Base-by-base conservation (phyloP, 2,113 vertebrate species). In the Halichoeres trimaculatus region DNA sequence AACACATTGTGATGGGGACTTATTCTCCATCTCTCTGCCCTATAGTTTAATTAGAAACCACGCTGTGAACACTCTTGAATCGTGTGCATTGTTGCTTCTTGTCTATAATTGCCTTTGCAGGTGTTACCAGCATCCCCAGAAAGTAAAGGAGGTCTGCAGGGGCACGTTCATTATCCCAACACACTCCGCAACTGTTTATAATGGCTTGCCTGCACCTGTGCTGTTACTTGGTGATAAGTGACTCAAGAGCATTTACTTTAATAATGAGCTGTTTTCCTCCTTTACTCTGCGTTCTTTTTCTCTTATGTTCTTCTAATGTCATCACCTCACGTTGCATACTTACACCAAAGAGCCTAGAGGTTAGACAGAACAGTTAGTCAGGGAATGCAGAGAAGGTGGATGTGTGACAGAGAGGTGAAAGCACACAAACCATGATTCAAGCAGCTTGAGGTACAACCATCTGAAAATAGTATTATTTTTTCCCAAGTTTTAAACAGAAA, bases 181-280 rank as follows among this genome's bases (percentile, higher is more conserved):
- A 76, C 79, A 79, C 81, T 85, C 80, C 80, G 56, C 59, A 16
- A 78, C 76, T 72, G 63, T 88, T 80, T 78, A 56, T 67, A 90
- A 84, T 68, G 78, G 80, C 79, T 80, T 20, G 35, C n/a, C 61
- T 65, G 82, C 80, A 90, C 86, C 86, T 84, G 84, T 74, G 84
- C 88, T 88, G 86, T 83, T 87, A 79, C 83, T 90, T 69, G 64
- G 70, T 85, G 86, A 92, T 91, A 90, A 90, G 81, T 88, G 88
- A 83, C 84, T 86, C 78, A 70, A 74, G 79, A 83, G 78, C 70
- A 83, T 85, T 83, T 78, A 61, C 71, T 69, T 80, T 79, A 84
- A 83, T 85, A 85, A 85, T 81, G 74, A 90, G 85, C 72, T 41
- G 43, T 68, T 86, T 86, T 57, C 74, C 77, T 76, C 11, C 59